Percentiles rank a stretch among this genome's conserved stretches.
Conservation (phyloP, 2,888 invertebrate genomes). For the Megalurothrips usitatus region DNA sequence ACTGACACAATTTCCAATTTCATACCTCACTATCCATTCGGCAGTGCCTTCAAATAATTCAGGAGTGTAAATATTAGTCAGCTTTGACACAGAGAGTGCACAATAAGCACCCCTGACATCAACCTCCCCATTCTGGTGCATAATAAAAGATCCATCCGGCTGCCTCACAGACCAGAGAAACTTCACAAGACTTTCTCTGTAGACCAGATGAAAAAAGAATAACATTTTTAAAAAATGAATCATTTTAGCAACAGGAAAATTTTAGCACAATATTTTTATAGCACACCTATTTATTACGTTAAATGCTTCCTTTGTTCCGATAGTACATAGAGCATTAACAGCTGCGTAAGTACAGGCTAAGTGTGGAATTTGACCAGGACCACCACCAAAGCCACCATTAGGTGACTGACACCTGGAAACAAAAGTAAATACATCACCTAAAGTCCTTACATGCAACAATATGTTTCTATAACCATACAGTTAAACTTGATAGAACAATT, state of each 20-base stretch:
- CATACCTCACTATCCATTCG: constrained; percentile 78
- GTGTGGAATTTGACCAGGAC: constrained; percentile 88
- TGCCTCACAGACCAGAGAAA: constrained; percentile 76
- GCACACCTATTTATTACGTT: constrained; percentile 74
- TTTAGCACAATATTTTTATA: constrained; percentile 15
- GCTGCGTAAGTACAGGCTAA: constrained; percentile 97
- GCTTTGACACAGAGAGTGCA: constrained; percentile 82
- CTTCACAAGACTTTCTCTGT: constrained; percentile 60
- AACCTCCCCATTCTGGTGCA: constrained; percentile 89
- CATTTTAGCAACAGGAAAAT: neutral
- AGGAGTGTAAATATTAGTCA: constrained; percentile 72
- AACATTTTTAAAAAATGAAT: too few relatives aligned
- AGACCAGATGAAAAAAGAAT: constrained; percentile 40
- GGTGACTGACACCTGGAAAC: constrained; percentile 63
- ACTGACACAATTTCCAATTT: constrained; percentile 27
- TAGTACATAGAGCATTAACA: constrained; percentile 83
- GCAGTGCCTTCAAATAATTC: constrained; percentile 79
- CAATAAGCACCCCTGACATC: constrained; percentile 97
- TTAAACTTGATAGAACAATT: constrained; percentile 12
- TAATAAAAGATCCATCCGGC: constrained; percentile 82
- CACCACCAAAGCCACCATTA: constrained; percentile 88
- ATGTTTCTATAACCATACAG: neutral
- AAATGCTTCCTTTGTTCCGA: constrained; percentile 79
- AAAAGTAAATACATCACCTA: neutral
- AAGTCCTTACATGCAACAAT: neutral